phyloP scores from a whole-genome alignment of 2,113 vertebrate genomes.

The Ailuropoda melanoleuca region DNA sequence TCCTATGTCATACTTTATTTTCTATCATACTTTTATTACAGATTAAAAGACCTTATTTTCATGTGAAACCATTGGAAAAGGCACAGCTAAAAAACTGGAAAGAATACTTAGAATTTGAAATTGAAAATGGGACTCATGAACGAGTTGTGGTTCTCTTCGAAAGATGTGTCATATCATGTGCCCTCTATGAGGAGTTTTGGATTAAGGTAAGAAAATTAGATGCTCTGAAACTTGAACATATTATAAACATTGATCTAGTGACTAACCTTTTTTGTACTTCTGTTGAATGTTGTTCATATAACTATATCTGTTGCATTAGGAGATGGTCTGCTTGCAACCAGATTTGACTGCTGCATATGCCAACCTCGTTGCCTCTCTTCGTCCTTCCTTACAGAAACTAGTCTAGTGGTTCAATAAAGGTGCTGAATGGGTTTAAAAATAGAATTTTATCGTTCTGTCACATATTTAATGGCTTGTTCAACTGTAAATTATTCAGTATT shows the following conservation, averaged over 20 bases:
- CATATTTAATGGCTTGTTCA: slow-evolving; percentile 89
- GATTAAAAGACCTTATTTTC: slow-evolving; percentile 99
- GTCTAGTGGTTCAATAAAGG: slow-evolving; percentile 99
- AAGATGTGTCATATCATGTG: slow-evolving; percentile 98
- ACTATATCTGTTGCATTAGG: slow-evolving; percentile 99
- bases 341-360: slow-evolving; percentile 99
- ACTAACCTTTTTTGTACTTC: slow-evolving; percentile 97
- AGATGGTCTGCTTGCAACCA: slow-evolving; percentile 99
- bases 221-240: slow-evolving; percentile 75
- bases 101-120: slow-evolving; percentile 99
- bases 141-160: slow-evolving; percentile 99
- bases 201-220: slow-evolving; percentile 92
- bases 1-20: slow-evolving; percentile 48
- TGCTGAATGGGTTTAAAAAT: slow-evolving; percentile 99
- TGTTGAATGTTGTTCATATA: slow-evolving; percentile 99
- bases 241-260: slow-evolving; percentile 94
- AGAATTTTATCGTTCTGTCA: slow-evolving; percentile 99
- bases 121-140: slow-evolving; percentile 97
- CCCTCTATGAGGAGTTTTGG: slow-evolving; percentile 99
- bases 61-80: slow-evolving; percentile 98
- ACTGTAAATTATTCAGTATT: slow-evolving; percentile 83
- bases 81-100: slow-evolving; percentile 99
- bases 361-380: slow-evolving; percentile 99
- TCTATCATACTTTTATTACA: slow-evolving; percentile 78
- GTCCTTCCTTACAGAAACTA: slow-evolving; percentile 99